Percentiles rank a stretch among this genome's conserved stretches.
phyloP scores from a whole-genome alignment of 2,888 invertebrate species.

The Syrphus vitripennis region DNA sequence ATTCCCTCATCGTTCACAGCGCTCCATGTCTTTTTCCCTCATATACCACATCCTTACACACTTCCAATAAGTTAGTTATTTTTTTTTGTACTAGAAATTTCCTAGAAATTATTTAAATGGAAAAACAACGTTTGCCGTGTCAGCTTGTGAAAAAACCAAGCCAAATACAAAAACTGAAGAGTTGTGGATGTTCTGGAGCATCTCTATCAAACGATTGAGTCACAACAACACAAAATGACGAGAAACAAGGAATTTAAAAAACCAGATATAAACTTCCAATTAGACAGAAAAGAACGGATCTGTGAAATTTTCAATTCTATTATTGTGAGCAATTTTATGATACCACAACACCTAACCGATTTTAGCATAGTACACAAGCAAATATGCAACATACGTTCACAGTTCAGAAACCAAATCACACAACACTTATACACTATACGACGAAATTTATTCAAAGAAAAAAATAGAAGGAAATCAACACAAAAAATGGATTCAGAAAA shows the following conservation, averaged over 20 bases:
- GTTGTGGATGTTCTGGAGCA: not conserved
- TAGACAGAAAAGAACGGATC: not conserved
- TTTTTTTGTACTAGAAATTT: too few relatives aligned
- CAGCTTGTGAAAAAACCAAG: too few relatives aligned
- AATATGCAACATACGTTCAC: not conserved
- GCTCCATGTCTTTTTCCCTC: too few relatives aligned
- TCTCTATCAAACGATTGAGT: not conserved
- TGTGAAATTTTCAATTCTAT: not conserved
- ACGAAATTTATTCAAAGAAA: not conserved
- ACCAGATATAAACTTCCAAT: not conserved
- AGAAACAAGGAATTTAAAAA: not conserved
- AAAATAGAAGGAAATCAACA: not conserved
- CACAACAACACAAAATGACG: not conserved
- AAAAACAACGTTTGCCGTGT: too few relatives aligned
- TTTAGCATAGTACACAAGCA: not conserved
- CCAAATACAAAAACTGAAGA: too few relatives aligned
- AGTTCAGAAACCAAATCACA: not conserved
- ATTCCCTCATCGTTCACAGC: too few relatives aligned
- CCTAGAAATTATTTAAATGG: too few relatives aligned
- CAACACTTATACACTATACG: too few relatives aligned
- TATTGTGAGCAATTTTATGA: not conserved
- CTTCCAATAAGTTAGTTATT: too few relatives aligned
- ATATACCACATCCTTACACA: too few relatives aligned
- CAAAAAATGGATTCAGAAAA: not conserved
- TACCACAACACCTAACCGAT: not conserved